Percentiles rank a stretch among this genome's conserved stretches.
Conservation (phyloP, 1,140 invertebrate species). For the Caerostris extrusa region DNA sequence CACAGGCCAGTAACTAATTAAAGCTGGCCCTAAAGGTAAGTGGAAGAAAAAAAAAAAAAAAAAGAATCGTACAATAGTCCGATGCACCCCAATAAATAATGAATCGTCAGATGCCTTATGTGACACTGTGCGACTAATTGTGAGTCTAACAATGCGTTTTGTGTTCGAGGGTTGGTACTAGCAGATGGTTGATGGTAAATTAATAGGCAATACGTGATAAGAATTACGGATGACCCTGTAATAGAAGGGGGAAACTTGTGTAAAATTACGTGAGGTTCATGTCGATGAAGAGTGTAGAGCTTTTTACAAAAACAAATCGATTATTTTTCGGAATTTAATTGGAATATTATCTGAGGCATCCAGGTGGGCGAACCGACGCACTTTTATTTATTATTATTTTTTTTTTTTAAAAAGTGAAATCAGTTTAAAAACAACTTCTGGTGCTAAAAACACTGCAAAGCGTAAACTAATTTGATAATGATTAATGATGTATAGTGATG, state of each 20-base stretch:
- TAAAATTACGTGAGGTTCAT: slow-evolving; percentile 34
- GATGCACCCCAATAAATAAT: slow-evolving; percentile 12
- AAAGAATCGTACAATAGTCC: background rate
- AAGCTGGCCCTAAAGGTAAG: background rate
- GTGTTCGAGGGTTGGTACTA: slow-evolving; percentile 1
- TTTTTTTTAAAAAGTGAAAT: background rate
- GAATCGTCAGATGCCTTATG: slow-evolving; percentile 35
- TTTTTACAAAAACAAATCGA: slow-evolving; percentile 43
- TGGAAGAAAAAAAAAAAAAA: background rate
- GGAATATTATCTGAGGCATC: slow-evolving; percentile 7
- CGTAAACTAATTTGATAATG: no score
- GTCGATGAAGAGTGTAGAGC: background rate
- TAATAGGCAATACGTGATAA: slow-evolving; percentile 42
- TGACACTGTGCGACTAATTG: slow-evolving; percentile 46
- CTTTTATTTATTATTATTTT: background rate
- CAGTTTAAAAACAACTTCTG: background rate
- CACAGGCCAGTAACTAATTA: slow-evolving; percentile 9
- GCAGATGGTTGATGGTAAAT: slow-evolving; percentile 48
- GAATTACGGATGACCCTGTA: background rate
- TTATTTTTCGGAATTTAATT: slow-evolving; percentile 29
- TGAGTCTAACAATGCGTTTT: slow-evolving; percentile 62
- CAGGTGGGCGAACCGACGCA: background rate
- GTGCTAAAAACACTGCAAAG: background rate
- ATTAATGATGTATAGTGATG: no score
- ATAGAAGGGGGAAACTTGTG: background rate